These are phyloP conservation scores for Dusona sp. DNA, from an alignment of 2,888 invertebrate species.

Conservation along the genomic window DNA sequence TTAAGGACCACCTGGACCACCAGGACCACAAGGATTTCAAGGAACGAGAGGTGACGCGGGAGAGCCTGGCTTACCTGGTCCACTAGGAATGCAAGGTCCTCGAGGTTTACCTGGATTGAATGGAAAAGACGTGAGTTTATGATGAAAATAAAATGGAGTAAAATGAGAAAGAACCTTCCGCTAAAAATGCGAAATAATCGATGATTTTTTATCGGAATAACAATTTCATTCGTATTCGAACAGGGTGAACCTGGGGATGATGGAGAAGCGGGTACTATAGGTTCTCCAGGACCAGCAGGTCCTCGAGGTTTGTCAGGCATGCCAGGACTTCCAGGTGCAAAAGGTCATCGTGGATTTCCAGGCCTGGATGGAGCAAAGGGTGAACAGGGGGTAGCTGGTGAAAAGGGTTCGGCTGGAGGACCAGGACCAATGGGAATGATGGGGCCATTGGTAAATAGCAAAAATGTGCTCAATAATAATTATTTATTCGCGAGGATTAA, in stretches of 20 bases:
- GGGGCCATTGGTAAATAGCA: slow-evolving; percentile 88
- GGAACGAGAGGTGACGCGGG: slow-evolving; percentile 93
- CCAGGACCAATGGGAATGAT: slow-evolving; percentile 89
- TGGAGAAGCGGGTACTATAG: slow-evolving; percentile 91
- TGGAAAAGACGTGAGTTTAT: slow-evolving; percentile 90
- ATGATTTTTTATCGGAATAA: too few species aligned
- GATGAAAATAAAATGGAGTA: not conserved
- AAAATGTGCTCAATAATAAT: not conserved
- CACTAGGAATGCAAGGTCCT: slow-evolving; percentile 86
- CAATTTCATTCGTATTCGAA: not conserved
- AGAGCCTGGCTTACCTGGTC: slow-evolving; percentile 90
- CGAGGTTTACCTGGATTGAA: slow-evolving; percentile 90
- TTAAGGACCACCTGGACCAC: slow-evolving; percentile 84
- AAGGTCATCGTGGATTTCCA: slow-evolving; percentile 93
- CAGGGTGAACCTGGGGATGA: slow-evolving; percentile 92
- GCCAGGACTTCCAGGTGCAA: slow-evolving; percentile 92
- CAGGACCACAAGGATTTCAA: slow-evolving; percentile 93
- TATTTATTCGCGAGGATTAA: not conserved
- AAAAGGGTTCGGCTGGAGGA: slow-evolving; percentile 90
- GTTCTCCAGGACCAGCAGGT: slow-evolving; percentile 90
- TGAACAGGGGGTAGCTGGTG: slow-evolving; percentile 91
- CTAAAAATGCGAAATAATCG: not conserved
- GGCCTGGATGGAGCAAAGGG: slow-evolving; percentile 94
- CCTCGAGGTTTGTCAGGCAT: slow-evolving; percentile 90
- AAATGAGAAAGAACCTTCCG: not conserved